Evolutionary conservation across 2,888 invertebrate genomes (phyloP).

Genomic region (Leucoma salicis): DNA sequence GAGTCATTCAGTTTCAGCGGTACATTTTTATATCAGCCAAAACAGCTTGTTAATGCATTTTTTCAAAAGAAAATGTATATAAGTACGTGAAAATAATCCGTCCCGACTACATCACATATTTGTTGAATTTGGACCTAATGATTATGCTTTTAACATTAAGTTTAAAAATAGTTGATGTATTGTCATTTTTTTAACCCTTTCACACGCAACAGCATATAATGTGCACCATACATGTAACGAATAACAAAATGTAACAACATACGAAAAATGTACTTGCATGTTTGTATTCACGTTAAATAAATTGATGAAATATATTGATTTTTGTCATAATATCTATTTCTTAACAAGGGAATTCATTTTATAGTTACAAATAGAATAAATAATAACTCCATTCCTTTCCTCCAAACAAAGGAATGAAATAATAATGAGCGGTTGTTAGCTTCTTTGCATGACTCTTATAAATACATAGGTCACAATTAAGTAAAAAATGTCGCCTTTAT

Average conservation of each 20-base stretch:
- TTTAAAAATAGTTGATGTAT: conserved; percentile 43
- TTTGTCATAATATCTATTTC: too few relatives aligned
- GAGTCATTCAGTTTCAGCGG: conserved; percentile 14
- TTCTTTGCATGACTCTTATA: too few relatives aligned
- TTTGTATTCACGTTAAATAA: conserved; percentile 74
- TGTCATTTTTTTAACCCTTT: conserved; percentile 50
- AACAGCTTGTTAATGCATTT: conserved; percentile 48
- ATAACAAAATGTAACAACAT: conserved; percentile 61
- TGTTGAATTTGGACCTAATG: conserved; percentile 37
- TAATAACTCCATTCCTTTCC: too few relatives aligned
- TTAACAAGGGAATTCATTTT: too few relatives aligned
- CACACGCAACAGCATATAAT: conserved; percentile 65
- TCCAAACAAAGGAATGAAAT: too few relatives aligned
- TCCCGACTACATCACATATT: conserved; percentile 43
- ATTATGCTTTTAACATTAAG: conserved; percentile 46
- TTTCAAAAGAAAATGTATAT: conserved; percentile 5
- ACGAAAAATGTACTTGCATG: conserved; percentile 75
- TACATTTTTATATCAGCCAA: too few relatives aligned
- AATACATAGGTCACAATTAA: too few relatives aligned
- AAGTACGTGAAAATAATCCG: conserved; percentile 43
- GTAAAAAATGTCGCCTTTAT: too few relatives aligned
- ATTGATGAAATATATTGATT: too few relatives aligned
- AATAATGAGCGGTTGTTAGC: too few relatives aligned
- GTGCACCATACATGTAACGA: conserved; percentile 51
- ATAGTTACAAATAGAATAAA: too few relatives aligned